Evolutionary conservation across 2,797 vertebrate species (phyloP).

Genomic region (Acanthurus lineatus): DNA sequence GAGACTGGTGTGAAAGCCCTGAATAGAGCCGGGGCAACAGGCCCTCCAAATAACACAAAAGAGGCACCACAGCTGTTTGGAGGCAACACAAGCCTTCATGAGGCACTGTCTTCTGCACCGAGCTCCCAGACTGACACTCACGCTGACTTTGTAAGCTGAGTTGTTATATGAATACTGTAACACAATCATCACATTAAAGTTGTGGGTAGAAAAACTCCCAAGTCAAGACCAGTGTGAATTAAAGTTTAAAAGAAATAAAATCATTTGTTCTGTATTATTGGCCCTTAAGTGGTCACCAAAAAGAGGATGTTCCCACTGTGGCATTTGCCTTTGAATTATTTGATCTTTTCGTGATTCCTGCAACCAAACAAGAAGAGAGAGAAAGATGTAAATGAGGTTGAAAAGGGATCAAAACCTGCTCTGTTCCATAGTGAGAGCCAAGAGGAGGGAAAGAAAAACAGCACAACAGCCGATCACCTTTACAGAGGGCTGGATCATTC

Average conservation of each 20-base stretch:
- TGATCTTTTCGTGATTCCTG: slow-evolving; percentile 21
- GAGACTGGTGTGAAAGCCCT: slow-evolving; percentile 86
- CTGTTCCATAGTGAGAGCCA: slow-evolving; percentile 68
- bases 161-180: slow-evolving; percentile 61
- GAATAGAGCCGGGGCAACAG: slow-evolving; percentile 86
- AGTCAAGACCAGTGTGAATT: slow-evolving; percentile 2
- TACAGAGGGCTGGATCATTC: slow-evolving; percentile 83
- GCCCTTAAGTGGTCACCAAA: background rate
- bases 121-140: slow-evolving; percentile 72
- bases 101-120: slow-evolving; percentile 63
- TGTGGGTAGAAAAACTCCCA: slow-evolving; percentile 26
- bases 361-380: slow-evolving; percentile 22
- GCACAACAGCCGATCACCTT: slow-evolving; percentile 85
- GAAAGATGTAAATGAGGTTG: slow-evolving; percentile 60
- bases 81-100: slow-evolving; percentile 75
- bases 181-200: slow-evolving; percentile 45
- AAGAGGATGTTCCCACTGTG: slow-evolving; percentile 23
- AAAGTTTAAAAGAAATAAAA: slow-evolving; percentile 26
- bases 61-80: slow-evolving; percentile 83
- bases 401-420: slow-evolving; percentile 47
- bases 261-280: slow-evolving; percentile 11
- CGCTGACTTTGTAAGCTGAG: slow-evolving; percentile 61
- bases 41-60: slow-evolving; percentile 83
- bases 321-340: slow-evolving; percentile 24
- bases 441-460: slow-evolving; percentile 80